These are phyloP conservation scores for Arctia plantaginis DNA, from an alignment of 2,888 invertebrate genomes.

Conservation along the genomic window DNA sequence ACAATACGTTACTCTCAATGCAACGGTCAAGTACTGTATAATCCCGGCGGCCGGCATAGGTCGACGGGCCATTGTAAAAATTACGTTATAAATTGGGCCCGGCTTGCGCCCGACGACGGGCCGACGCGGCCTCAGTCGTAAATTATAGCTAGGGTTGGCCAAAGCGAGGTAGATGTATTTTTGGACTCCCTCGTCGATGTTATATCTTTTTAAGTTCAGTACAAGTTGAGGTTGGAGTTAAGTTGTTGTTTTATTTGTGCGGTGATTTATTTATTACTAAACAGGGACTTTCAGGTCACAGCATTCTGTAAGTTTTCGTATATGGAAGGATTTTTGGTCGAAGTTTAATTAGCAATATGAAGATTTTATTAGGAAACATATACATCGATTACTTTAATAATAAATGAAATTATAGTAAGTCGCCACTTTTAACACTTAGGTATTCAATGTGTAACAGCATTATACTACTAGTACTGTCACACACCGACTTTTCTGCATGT, in stretches of 20 bases:
- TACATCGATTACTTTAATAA: not conserved
- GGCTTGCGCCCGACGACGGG: constrained; percentile 48
- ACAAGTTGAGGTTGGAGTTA: constrained; percentile 12
- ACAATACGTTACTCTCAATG: constrained; percentile 24
- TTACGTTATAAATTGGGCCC: constrained; percentile 78
- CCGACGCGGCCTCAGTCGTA: constrained; percentile 66
- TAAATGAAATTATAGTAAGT: too few species aligned
- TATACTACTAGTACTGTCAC: too few species aligned
- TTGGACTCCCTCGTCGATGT: constrained; percentile 13
- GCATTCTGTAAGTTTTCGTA: not conserved
- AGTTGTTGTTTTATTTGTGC: constrained; percentile 14
- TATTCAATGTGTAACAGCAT: too few species aligned
- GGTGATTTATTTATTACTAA: constrained; percentile 13
- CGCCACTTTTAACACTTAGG: too few species aligned
- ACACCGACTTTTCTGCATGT: too few species aligned
- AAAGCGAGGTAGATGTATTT: constrained; percentile 15
- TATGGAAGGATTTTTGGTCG: not conserved
- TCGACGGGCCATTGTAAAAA: constrained; percentile 78
- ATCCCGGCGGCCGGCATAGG: constrained; percentile 58
- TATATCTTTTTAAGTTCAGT: constrained; percentile 20
- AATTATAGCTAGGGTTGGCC: constrained; percentile 58
- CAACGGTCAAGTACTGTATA: constrained; percentile 58
- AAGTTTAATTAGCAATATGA: not conserved
- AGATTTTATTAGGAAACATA: not conserved
- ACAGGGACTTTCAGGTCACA: constrained; percentile 6